Percentiles rank a stretch among this genome's conserved stretches.
phyloP scores from a whole-genome alignment of 2,797 vertebrate genomes.

The Schizopygopsis pylzovi region DNA sequence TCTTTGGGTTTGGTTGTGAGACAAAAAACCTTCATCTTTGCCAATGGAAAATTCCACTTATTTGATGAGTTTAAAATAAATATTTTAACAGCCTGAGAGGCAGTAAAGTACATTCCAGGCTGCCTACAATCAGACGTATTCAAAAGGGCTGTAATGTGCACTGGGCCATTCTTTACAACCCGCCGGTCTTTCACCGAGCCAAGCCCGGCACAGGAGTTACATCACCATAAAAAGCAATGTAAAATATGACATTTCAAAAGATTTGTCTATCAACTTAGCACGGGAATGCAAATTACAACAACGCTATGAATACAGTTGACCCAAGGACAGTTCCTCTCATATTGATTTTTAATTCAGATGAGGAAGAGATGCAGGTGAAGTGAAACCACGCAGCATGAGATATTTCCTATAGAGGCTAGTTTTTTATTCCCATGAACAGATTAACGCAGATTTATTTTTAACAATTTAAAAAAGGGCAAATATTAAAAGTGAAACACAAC shows the following conservation, averaged over 20 bases:
- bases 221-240: constrained; percentile 38
- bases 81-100: constrained; percentile 70
- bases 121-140: constrained; percentile 70
- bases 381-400: background rate
- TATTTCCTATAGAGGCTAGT: background rate
- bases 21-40: constrained; percentile 50
- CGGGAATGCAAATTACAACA: constrained; percentile 6
- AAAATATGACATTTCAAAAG: constrained; percentile 40
- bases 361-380: background rate
- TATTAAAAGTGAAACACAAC: background rate
- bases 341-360: background rate
- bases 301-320: constrained; percentile 14
- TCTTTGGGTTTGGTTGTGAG: constrained; percentile 27
- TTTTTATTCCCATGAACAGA: background rate
- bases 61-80: constrained; percentile 77
- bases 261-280: background rate
- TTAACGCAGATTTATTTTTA: background rate
- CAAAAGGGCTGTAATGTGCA: constrained; percentile 68
- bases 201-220: constrained; percentile 44
- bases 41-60: constrained; percentile 76
- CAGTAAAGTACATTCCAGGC: constrained; percentile 74
- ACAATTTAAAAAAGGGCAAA: background rate
- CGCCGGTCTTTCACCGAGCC: constrained; percentile 50
- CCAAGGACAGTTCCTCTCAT: background rate
- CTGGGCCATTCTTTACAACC: constrained; percentile 62